phyloP scores from a whole-genome alignment of 1,140 invertebrate species.

The Drosophila repletoides region DNA sequence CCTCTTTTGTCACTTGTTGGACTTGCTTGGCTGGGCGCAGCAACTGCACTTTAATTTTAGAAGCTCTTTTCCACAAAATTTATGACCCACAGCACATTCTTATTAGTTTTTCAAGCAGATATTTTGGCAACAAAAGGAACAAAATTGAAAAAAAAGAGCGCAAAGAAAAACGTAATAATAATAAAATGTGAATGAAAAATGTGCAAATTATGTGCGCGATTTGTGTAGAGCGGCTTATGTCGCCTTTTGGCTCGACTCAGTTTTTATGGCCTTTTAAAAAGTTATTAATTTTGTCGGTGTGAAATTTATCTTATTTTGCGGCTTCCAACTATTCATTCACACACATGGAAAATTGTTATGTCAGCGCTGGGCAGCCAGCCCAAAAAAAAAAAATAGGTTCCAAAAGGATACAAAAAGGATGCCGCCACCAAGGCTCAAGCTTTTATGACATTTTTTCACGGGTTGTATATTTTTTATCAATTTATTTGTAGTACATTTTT shows the following conservation, averaged over 20 bases:
- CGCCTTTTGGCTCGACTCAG: conserved; percentile 8
- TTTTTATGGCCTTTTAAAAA: conserved; percentile 38
- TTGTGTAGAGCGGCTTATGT: conserved; percentile 14
- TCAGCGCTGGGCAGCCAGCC: not conserved
- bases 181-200: conserved; percentile 23
- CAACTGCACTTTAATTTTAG: conserved; percentile 45
- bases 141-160: too few species aligned
- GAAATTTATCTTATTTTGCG: conserved; percentile 46
- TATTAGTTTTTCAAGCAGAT: conserved; percentile 34
- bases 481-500: conserved; percentile 17
- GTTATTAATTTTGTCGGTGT: conserved; percentile 36
- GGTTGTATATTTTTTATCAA: conserved; percentile 43
- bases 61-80: conserved; percentile 26
- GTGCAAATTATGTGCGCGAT: conserved; percentile 32
- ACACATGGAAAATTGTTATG: conserved; percentile 7
- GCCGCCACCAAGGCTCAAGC: conserved; percentile 23
- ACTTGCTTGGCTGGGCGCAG: conserved; percentile 30
- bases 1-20: conserved; percentile 59
- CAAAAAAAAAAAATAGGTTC: conserved; percentile 2
- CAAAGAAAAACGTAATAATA: conserved; percentile 1
- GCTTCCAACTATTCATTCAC: conserved; percentile 8
- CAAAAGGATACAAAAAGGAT: not conserved
- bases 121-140: not conserved
- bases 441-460: conserved; percentile 53
- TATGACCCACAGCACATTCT: conserved; percentile 27